Percentiles rank a stretch among this genome's conserved stretches.
phyloP scores from a whole-genome alignment of 2,888 invertebrate species.

The Lasioglossum zephyrum region DNA sequence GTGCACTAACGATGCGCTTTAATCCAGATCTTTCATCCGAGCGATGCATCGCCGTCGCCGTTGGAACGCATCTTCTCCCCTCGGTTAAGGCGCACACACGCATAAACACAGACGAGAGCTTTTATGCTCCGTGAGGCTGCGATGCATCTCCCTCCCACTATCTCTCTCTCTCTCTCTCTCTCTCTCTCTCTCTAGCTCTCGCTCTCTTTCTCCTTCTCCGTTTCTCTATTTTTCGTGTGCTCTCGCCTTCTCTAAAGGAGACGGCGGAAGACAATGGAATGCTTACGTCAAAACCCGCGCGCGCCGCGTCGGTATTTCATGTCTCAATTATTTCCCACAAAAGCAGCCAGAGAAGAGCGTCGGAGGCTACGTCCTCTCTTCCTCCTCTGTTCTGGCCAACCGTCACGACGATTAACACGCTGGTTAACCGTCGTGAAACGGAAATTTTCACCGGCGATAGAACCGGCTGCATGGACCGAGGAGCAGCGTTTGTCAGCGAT shows the following conservation, averaged over 20 bases:
- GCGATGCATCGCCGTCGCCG: conserved; percentile 38
- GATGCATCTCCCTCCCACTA: conserved; percentile 35
- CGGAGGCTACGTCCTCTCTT: conserved; percentile 30
- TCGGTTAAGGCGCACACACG: conserved; percentile 32
- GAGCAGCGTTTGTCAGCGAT: background rate
- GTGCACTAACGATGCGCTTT: conserved; percentile 61
- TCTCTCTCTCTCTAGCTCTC: background rate
- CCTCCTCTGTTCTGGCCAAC: conserved; percentile 33
- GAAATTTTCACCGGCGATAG: conserved; percentile 54
- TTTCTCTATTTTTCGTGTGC: conserved; percentile 58
- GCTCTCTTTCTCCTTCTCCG: conserved; percentile 12
- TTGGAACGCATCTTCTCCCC: conserved; percentile 25
- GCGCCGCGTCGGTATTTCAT: conserved; percentile 79
- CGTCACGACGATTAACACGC: conserved; percentile 59
- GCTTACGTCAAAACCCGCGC: conserved; percentile 79
- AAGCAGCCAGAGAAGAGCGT: conserved; percentile 70
- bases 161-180: background rate
- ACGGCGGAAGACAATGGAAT: conserved; percentile 80
- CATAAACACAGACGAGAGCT: conserved; percentile 27
- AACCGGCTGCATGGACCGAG: background rate
- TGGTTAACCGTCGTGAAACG: conserved; percentile 55
- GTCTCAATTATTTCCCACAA: conserved; percentile 83
- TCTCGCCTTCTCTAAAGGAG: conserved; percentile 76
- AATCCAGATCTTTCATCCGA: conserved; percentile 75
- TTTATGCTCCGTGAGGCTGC: conserved; percentile 53